These are phyloP conservation scores for Craseonycteris thonglongyai DNA, from an alignment of 2,113 vertebrate genomes.

Conservation along the genomic window DNA sequence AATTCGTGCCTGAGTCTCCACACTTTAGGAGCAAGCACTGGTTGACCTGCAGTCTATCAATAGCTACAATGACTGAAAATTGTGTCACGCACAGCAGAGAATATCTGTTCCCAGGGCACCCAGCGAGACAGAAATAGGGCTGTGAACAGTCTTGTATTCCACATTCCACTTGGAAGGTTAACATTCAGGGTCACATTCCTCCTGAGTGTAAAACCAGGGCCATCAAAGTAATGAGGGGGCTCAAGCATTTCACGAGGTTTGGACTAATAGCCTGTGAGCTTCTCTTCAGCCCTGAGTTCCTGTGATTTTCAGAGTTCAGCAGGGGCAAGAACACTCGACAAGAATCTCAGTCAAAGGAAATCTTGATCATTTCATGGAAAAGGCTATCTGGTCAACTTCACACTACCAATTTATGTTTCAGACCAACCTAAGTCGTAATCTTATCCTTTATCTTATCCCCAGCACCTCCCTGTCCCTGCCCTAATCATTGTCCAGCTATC, in stretches of 20 bases:
- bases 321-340: background rate
- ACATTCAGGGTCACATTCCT: background rate
- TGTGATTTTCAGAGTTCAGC: background rate
- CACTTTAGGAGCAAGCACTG: background rate
- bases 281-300: background rate
- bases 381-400: background rate
- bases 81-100: background rate
- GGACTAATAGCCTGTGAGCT: background rate
- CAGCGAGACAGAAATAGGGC: background rate
- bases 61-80: background rate
- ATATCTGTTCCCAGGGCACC: background rate
- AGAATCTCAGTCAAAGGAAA: background rate
- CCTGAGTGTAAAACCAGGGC: conserved; percentile 3
- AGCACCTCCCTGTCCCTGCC: background rate
- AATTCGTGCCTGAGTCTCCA: background rate
- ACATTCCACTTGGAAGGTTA: background rate
- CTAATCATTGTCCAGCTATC: background rate
- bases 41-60: background rate
- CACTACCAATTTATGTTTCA: background rate
- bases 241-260: background rate
- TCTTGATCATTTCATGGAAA: background rate
- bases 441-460: background rate
- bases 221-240: background rate
- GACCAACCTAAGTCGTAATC: background rate
- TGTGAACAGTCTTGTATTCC: background rate